A percentile compares a stretch with the other conserved stretches of the same genome.
These are phyloP conservation scores for Sparus aurata DNA, from an alignment of 2,797 vertebrate genomes.

Conservation along the genomic window DNA sequence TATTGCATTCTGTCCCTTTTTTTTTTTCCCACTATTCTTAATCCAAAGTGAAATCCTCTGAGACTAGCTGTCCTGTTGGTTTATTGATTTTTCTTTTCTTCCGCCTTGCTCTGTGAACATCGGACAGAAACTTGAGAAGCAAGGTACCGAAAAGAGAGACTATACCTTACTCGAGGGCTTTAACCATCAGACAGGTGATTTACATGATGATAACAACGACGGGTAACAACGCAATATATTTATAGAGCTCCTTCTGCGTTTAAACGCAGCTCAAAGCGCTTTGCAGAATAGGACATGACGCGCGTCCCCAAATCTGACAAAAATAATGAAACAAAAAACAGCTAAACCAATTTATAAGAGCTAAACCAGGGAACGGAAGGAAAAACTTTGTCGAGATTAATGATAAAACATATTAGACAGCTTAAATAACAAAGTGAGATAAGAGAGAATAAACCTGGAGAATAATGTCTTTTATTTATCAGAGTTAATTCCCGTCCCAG, in stretches of 20 bases:
- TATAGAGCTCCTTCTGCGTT: slow-evolving; percentile 4
- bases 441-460: neutral
- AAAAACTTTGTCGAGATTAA: slow-evolving; percentile 10
- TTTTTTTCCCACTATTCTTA: slow-evolving; percentile 72
- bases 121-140: slow-evolving; percentile 78
- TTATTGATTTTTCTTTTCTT: slow-evolving; percentile 83
- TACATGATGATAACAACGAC: slow-evolving; percentile 48
- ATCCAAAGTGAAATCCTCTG: slow-evolving; percentile 86
- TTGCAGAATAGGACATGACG: slow-evolving; percentile 14
- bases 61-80: slow-evolving; percentile 84
- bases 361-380: slow-evolving; percentile 19
- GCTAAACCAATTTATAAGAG: neutral
- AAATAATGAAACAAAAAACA: slow-evolving; percentile 5
- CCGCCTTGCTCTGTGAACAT: slow-evolving; percentile 75
- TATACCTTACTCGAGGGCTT: slow-evolving; percentile 65
- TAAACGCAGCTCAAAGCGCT: slow-evolving; percentile 30
- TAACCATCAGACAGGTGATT: slow-evolving; percentile 59
- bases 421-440: slow-evolving; percentile 4
- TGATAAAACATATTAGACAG: neutral
- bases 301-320: slow-evolving; percentile 16
- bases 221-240: slow-evolving; percentile 26
- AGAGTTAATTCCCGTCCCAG: neutral
- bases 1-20: slow-evolving; percentile 68
- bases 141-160: slow-evolving; percentile 72
- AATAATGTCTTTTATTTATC: neutral